Conservation (phyloP, 1,140 invertebrate genomes). For the Drosophila elegans region DNA sequence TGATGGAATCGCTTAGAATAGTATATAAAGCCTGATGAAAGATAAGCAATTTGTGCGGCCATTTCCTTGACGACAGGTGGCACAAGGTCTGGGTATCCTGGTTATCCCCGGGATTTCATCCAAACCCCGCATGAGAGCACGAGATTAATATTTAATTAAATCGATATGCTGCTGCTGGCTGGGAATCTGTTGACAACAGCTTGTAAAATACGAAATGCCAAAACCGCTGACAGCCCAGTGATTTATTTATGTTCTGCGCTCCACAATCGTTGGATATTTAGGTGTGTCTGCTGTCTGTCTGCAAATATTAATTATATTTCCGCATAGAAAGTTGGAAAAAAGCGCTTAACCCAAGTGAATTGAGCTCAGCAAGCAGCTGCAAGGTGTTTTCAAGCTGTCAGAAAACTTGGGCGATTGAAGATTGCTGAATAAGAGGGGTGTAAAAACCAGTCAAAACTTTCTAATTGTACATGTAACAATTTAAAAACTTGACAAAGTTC, state of each 20-base stretch:
- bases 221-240: conserved; percentile 53
- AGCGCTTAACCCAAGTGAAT: conserved; percentile 4
- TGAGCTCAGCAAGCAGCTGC: conserved; percentile 19
- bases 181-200: conserved; percentile 52
- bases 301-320: conserved; percentile 47
- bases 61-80: conserved; percentile 41
- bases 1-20: conserved; percentile 4
- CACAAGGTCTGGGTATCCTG: conserved; percentile 1
- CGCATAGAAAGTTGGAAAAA: background rate
- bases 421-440: background rate
- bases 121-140: conserved; percentile 25
- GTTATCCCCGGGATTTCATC: background rate
- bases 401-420: conserved; percentile 5
- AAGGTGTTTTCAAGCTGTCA: conserved; percentile 33
- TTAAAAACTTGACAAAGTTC: background rate
- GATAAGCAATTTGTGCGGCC: conserved; percentile 42
- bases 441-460: background rate
- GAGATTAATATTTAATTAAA: conserved; percentile 73
- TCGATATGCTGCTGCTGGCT: conserved; percentile 43
- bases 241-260: conserved; percentile 65
- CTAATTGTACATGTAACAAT: background rate
- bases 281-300: conserved; percentile 38
- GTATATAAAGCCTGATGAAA: conserved; percentile 13
- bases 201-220: conserved; percentile 63
- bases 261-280: conserved; percentile 4